These are phyloP conservation scores for Bettongia penicillata DNA, from an alignment of 2,113 vertebrate genomes.

Conservation along the genomic window DNA sequence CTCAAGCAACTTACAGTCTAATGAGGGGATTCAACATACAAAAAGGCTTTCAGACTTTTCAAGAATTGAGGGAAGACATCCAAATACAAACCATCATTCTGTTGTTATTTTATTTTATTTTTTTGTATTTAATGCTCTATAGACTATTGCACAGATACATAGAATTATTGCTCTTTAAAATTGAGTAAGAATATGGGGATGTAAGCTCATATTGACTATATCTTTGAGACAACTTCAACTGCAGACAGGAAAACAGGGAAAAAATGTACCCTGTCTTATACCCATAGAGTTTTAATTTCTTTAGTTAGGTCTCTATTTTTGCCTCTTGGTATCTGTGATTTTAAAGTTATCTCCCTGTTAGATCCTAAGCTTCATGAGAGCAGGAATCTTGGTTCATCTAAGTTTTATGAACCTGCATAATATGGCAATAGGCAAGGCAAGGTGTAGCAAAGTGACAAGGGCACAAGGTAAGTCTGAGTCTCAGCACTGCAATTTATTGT, in stretches of 20 bases:
- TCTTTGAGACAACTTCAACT: too few relatives aligned
- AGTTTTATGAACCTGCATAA: background rate
- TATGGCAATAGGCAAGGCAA: background rate
- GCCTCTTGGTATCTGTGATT: background rate
- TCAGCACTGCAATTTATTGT: background rate
- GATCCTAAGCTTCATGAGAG: background rate
- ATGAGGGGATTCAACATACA: background rate
- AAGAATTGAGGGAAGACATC: background rate
- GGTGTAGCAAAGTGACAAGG: background rate
- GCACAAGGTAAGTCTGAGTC: background rate
- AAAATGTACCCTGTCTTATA: too few relatives aligned
- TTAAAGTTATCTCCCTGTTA: background rate
- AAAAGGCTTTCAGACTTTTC: background rate
- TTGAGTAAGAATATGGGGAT: too few relatives aligned
- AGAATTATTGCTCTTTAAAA: too few relatives aligned
- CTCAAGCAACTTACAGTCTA: background rate
- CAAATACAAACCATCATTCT: background rate
- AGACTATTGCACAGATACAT: too few relatives aligned
- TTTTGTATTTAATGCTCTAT: too few relatives aligned
- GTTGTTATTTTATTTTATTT: too few relatives aligned
- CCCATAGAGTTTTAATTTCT: background rate
- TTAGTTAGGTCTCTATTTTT: background rate
- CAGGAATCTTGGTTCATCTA: background rate
- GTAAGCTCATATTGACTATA: too few relatives aligned
- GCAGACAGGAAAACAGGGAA: too few relatives aligned